These are phyloP conservation scores for Cheilosia vernalis DNA, from an alignment of 2,888 invertebrate species.

Conservation along the genomic window DNA sequence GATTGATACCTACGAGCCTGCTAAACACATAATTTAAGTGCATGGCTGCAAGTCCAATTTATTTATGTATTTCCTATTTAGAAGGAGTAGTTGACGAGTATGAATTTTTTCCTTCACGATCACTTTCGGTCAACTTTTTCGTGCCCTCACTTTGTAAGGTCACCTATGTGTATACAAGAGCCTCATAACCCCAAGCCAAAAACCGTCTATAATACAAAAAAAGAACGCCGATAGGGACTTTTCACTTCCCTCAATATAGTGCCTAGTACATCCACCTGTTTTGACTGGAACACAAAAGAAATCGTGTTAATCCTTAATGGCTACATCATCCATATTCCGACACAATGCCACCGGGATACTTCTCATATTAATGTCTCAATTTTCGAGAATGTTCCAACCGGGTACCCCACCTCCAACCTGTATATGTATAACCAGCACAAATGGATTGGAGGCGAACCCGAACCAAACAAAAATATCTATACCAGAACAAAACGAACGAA, in stretches of 20 bases:
- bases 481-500: slow-evolving; percentile 47
- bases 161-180: not conserved
- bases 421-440: slow-evolving; percentile 33
- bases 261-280: slow-evolving; percentile 54
- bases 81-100: too few relatives aligned
- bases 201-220: not conserved
- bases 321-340: slow-evolving; percentile 66
- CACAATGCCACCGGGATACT: slow-evolving; percentile 65
- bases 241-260: slow-evolving; percentile 28
- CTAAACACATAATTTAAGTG: too few relatives aligned
- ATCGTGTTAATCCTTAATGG: slow-evolving; percentile 68
- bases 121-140: too few relatives aligned
- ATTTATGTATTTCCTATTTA: too few relatives aligned
- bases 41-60: too few relatives aligned
- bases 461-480: slow-evolving; percentile 75
- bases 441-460: slow-evolving; percentile 64
- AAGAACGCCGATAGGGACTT: not conserved
- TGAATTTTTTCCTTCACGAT: too few relatives aligned
- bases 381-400: slow-evolving; percentile 67
- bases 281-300: slow-evolving; percentile 58
- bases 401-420: slow-evolving; percentile 42
- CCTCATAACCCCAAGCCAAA: too few relatives aligned
- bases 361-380: slow-evolving; percentile 75
- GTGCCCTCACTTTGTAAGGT: too few relatives aligned
- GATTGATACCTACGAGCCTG: too few relatives aligned